phyloP scores from a whole-genome alignment of 2,113 vertebrate genomes.

The Hippopotamus amphibius region DNA sequence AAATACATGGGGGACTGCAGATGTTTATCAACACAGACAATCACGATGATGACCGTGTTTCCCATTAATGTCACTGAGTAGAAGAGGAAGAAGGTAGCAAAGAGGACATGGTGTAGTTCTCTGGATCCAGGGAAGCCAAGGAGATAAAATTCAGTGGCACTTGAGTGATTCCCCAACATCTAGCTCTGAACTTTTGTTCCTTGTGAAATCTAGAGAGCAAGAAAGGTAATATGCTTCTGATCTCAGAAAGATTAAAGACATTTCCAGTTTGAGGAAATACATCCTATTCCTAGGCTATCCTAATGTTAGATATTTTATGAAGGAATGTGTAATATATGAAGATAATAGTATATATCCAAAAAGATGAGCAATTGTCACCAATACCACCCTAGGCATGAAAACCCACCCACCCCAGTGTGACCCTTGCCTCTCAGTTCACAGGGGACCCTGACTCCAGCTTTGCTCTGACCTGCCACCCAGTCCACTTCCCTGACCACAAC shows the following conservation, averaged over 20 bases:
- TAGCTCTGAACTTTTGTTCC: background rate
- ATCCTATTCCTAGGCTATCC: background rate
- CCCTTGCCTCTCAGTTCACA: background rate
- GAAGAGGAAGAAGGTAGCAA: slow-evolving; percentile 35
- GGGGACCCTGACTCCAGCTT: background rate
- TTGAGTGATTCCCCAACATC: slow-evolving; percentile 26
- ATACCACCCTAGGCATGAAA: background rate
- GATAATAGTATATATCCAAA: background rate
- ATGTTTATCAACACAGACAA: slow-evolving; percentile 54
- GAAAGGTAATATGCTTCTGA: background rate
- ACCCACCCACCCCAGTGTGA: no score
- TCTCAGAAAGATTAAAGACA: background rate
- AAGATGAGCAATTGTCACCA: background rate
- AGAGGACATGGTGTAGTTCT: background rate
- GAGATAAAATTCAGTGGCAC: slow-evolving; percentile 40
- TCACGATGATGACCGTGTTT: slow-evolving; percentile 55
- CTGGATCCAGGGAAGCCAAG: slow-evolving; percentile 43
- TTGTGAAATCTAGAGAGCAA: background rate
- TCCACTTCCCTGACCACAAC: background rate
- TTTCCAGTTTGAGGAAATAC: background rate
- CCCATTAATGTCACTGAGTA: slow-evolving; percentile 34
- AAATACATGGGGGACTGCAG: slow-evolving; percentile 74
- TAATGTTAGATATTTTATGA: background rate
- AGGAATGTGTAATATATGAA: background rate
- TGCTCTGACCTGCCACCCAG: background rate